Base-by-base conservation (phyloP, 1,140 invertebrate species). In the Hycleus phaleratus region DNA sequence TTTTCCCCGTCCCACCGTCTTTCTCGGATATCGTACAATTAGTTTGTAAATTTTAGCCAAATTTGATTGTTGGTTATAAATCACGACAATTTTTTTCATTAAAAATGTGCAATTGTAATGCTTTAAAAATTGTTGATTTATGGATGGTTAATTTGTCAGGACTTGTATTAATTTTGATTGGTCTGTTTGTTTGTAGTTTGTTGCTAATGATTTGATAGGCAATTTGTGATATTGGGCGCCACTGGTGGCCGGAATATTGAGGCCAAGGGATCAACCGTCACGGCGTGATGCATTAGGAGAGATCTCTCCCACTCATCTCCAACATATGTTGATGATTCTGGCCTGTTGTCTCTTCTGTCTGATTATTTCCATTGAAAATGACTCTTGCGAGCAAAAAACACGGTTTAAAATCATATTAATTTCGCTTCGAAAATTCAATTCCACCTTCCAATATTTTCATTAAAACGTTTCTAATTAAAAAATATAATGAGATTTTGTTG, bases 261-360 rank as follows among this genome's bases (percentile, higher is more conserved):
- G 51, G 60, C 50, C 56, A 50, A 47, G 50, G 56, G 60, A 58
- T 49, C 63, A 62, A 49, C 49, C 38, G 56, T 62, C 43, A 45
- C 57, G 56, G 50, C 55, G 50, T 60, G 58, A 60, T 60, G 58
- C 58, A 62, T 58, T 57, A 46, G 32, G 32, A 32, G 32, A 43
- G 47, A 46, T 51, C 58, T 61, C 56, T 62, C 65, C 58, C 56
- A 62, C 60, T 64, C 60, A 48, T 58, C 11, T 49, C 45, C 39
- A 42, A 40, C 58, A 59, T 49, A 58, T 58, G 55, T 58, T 60
- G 61, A 65, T 32, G 32, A 32, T 32, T 32, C 32, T 32, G 32
- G 32, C 46, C 57, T 52, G 38, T 46, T 58, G 26, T 58, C 49
- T 61, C 56, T 61, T 46, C 44, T 47, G 52, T 55, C 51, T 53